These are phyloP conservation scores for Tipula vernalis DNA, from an alignment of 2,888 invertebrate genomes.

Conservation along the genomic window DNA sequence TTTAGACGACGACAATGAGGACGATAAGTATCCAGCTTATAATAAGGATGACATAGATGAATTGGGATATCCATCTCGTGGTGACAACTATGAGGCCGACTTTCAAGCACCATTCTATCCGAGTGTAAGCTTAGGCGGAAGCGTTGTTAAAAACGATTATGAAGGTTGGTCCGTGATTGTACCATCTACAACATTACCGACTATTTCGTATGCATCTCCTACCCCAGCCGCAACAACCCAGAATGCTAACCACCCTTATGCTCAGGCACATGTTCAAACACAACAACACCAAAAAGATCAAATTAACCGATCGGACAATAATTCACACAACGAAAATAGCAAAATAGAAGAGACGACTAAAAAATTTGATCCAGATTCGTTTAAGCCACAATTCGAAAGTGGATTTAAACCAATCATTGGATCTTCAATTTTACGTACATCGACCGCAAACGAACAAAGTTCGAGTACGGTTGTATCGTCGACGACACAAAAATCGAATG, in stretches of 20 bases:
- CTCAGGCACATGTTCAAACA: constrained; percentile 21
- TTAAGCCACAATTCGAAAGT: constrained; percentile 53
- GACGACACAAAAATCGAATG: neutral
- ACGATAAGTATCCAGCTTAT: neutral
- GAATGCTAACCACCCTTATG: neutral
- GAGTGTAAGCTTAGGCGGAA: constrained; percentile 44
- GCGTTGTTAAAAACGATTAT: constrained; percentile 35
- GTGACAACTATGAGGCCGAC: constrained; percentile 36
- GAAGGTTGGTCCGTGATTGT: constrained; percentile 47
- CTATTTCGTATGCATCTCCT: neutral
- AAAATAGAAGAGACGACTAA: constrained; percentile 29
- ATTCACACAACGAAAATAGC: constrained; percentile 18
- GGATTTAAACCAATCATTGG: constrained; percentile 58
- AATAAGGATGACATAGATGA: constrained; percentile 12
- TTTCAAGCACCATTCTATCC: constrained; percentile 60
- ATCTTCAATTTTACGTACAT: constrained; percentile 16
- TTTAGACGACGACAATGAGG: constrained; percentile 30
- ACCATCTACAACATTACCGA: constrained; percentile 20
- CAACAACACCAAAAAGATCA: constrained; percentile 28
- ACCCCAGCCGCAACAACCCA: neutral
- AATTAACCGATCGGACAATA: constrained; percentile 32
- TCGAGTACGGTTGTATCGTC: neutral
- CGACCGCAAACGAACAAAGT: neutral
- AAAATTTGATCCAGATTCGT: constrained; percentile 50
- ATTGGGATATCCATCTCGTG: constrained; percentile 22